These are phyloP conservation scores for Zaprionus africanus DNA, from an alignment of 1,140 invertebrate genomes.

Conservation along the genomic window DNA sequence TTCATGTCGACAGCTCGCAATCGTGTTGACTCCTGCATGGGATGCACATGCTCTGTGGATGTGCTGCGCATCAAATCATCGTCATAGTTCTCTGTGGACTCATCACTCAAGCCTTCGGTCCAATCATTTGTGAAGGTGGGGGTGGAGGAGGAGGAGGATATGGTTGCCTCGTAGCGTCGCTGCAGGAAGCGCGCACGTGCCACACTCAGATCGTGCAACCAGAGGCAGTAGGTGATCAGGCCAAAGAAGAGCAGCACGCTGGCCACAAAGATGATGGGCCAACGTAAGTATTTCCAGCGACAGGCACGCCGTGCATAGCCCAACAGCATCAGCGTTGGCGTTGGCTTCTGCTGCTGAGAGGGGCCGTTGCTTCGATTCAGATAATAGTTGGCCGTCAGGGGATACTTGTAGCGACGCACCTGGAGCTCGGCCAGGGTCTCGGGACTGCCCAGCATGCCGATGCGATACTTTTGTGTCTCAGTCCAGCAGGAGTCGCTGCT, in stretches of 20 bases:
- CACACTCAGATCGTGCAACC: constrained; percentile 79
- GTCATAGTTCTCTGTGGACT: constrained; percentile 18
- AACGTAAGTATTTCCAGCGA: constrained; percentile 78
- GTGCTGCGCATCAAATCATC: background rate
- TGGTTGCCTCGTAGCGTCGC: constrained; percentile 61
- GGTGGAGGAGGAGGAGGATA: background rate
- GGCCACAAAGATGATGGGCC: constrained; percentile 79
- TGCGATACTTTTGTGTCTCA: constrained; percentile 71
- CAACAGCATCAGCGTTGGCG: constrained; percentile 56
- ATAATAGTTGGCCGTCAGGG: constrained; percentile 78
- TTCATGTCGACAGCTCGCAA: constrained; percentile 50
- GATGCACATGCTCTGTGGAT: constrained; percentile 27
- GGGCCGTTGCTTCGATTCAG: constrained; percentile 41
- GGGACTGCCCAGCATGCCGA: constrained; percentile 69
- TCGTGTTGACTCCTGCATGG: constrained; percentile 62
- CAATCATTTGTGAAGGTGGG: constrained; percentile 42
- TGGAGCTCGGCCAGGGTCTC: constrained; percentile 77
- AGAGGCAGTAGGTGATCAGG: constrained; percentile 79
- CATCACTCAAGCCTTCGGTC: constrained; percentile 24
- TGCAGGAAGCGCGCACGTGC: constrained; percentile 69
- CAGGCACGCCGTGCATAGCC: constrained; percentile 67
- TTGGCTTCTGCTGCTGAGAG: constrained; percentile 42
- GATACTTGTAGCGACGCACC: constrained; percentile 80
- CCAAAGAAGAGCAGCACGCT: constrained; percentile 79
- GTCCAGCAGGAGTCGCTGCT: constrained; percentile 61